Evolutionary conservation across 2,797 vertebrate genomes (phyloP).

Genomic region (Melanotaenia nigrans): DNA sequence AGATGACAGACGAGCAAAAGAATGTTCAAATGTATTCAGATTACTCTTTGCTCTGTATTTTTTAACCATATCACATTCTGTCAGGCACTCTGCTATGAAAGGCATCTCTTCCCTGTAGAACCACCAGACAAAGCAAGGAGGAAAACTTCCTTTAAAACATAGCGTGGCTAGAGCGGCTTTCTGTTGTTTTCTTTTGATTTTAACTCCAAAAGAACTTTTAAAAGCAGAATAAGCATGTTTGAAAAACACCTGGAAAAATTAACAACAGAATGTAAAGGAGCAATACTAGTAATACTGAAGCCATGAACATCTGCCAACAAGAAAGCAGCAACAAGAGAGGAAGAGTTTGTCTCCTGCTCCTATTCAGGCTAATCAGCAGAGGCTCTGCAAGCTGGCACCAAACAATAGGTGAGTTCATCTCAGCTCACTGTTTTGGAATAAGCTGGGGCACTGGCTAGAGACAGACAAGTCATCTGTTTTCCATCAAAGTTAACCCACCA

Average conservation of each 20-base stretch:
- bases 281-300: neutral
- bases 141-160: neutral
- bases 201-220: neutral
- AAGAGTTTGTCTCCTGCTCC: conserved; percentile 11
- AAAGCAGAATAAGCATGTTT: neutral
- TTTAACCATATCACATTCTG: conserved; percentile 40
- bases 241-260: conserved; percentile 16
- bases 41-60: conserved; percentile 25
- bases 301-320: conserved; percentile 6
- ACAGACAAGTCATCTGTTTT: conserved; percentile 71
- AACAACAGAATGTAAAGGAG: conserved; percentile 9
- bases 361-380: conserved; percentile 45
- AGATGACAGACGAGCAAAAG: conserved; percentile 40
- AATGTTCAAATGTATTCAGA: conserved; percentile 53
- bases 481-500: conserved; percentile 60
- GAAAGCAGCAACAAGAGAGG: conserved; percentile 9
- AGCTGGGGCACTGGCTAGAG: conserved; percentile 47
- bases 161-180: neutral
- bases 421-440: conserved; percentile 49
- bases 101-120: conserved; percentile 31
- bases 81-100: conserved; percentile 44
- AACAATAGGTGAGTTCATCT: conserved; percentile 70
- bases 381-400: conserved; percentile 40
- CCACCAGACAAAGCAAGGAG: conserved; percentile 4
- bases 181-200: neutral